These are phyloP conservation scores for Lutraria rhynchaena DNA, from an alignment of 1,140 invertebrate genomes.

Conservation along the genomic window DNA sequence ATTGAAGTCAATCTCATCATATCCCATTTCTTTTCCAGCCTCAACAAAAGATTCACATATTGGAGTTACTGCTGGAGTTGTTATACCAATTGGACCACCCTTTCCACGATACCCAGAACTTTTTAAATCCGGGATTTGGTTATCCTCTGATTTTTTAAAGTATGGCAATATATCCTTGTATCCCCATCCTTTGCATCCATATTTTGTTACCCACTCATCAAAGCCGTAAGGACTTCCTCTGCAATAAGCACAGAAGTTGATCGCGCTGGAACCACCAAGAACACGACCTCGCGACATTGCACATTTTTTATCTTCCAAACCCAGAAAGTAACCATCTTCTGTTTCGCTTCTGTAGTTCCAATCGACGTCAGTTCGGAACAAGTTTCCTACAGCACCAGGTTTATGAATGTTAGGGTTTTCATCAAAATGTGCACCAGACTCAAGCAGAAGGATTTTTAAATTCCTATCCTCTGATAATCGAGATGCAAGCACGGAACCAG, in stretches of 20 bases:
- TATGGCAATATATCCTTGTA: not conserved
- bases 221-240: constrained; percentile 96
- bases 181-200: not conserved
- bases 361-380: constrained; percentile 84
- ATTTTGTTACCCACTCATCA: constrained; percentile 90
- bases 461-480: constrained; percentile 90
- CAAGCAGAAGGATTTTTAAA: constrained; percentile 91
- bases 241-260: constrained; percentile 97
- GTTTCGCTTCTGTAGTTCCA: constrained; percentile 97
- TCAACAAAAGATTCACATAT: not conserved
- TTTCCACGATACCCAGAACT: not conserved
- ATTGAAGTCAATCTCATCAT: not conserved
- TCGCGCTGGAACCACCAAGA: constrained; percentile 91
- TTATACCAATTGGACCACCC: not conserved
- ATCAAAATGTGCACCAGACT: constrained; percentile 95
- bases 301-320: constrained; percentile 89
- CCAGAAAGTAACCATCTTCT: constrained; percentile 84
- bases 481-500: constrained; percentile 96
- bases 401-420: constrained; percentile 82
- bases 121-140: not conserved
- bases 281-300: constrained; percentile 64
- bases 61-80: not conserved
- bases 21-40: not conserved
- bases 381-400: too few relatives aligned
- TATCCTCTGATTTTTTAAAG: not conserved